phyloP scores from a whole-genome alignment of 2,113 vertebrate species.

The Ploceus nigricollis region DNA sequence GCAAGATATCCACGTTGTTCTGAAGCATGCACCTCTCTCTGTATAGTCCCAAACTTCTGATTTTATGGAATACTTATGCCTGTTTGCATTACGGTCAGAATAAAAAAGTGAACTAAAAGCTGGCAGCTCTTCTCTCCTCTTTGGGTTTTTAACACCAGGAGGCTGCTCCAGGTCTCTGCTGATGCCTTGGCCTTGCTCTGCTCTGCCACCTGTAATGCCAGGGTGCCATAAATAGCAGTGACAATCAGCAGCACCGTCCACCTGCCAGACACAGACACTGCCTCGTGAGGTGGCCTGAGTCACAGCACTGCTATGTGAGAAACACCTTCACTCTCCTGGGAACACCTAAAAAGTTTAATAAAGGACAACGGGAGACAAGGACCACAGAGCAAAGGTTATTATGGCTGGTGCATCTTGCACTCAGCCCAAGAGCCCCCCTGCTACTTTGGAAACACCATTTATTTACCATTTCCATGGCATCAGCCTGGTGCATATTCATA shows the following conservation, averaged over 20 bases:
- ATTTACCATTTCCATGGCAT: not conserved
- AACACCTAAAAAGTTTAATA: not conserved
- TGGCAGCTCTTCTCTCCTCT: not conserved
- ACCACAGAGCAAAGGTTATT: not conserved
- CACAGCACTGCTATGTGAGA: not conserved
- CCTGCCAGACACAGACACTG: not conserved
- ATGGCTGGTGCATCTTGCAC: not conserved
- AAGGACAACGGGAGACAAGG: not conserved
- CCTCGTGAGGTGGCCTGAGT: not conserved
- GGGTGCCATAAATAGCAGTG: not conserved
- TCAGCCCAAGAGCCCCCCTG: not conserved
- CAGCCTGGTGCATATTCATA: not conserved
- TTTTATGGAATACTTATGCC: constrained; percentile 76
- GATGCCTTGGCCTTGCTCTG: not conserved
- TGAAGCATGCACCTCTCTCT: constrained; percentile 74
- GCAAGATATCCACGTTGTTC: constrained; percentile 60
- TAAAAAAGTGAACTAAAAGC: constrained; percentile 60
- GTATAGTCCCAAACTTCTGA: constrained; percentile 65
- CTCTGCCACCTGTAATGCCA: not conserved
- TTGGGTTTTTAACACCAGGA: not conserved
- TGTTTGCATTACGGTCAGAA: constrained; percentile 78
- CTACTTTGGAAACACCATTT: no score
- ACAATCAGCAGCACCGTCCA: not conserved
- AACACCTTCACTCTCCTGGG: not conserved
- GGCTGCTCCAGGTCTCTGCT: not conserved